These are phyloP conservation scores for Cryptosula pallasiana DNA, from an alignment of 2,888 invertebrate species.

Conservation along the genomic window DNA sequence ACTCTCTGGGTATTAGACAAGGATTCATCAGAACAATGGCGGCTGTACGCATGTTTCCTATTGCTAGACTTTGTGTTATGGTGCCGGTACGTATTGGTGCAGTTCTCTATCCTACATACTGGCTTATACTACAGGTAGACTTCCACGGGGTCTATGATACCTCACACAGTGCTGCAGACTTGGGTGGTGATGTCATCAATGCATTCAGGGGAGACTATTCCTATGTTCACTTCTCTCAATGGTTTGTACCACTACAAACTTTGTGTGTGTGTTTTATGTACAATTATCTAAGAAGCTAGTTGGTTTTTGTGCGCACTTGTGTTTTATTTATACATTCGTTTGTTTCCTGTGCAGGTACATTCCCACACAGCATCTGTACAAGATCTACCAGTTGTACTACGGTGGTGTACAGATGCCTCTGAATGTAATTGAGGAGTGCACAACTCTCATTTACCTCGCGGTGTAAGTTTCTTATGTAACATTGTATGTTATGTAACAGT, in stretches of 20 bases:
- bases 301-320: no score
- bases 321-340: no score
- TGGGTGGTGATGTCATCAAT: conserved; percentile 33
- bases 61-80: no score
- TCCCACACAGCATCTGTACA: background rate
- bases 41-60: conserved; percentile 39
- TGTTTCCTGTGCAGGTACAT: background rate
- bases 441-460: conserved; percentile 32
- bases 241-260: no score
- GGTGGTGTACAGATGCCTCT: conserved; percentile 33
- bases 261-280: no score
- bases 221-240: conserved; percentile 12
- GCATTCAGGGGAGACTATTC: conserved; percentile 25
- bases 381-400: conserved; percentile 33
- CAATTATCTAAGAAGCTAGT: no score
- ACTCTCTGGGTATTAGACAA: conserved; percentile 46
- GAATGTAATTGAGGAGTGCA: conserved; percentile 38
- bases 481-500: no score
- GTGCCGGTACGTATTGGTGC: no score
- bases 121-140: no score
- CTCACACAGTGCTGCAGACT: conserved; percentile 43
- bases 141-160: conserved; percentile 41
- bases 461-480: conserved; percentile 36
- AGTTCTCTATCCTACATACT: no score
- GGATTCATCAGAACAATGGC: conserved; percentile 49